Evolutionary conservation across 2,113 vertebrate species (phyloP), one percentile per base, ranked within the genome.

Genomic region (Microcebus tavaratra): DNA sequence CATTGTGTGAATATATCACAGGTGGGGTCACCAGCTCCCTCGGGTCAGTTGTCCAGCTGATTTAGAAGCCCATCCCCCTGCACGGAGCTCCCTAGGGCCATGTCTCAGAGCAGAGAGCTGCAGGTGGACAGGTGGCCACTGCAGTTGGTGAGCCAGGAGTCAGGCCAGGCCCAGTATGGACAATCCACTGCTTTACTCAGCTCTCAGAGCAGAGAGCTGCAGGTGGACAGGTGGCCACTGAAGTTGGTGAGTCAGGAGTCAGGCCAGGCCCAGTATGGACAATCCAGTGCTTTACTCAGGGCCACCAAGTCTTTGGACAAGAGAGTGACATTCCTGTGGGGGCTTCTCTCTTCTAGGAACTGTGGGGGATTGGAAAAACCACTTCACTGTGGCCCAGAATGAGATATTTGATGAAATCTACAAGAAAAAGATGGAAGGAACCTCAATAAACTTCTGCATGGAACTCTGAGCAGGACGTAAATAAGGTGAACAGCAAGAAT

Each of bases 351-450:
- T 72, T 88, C 23, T 91, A 99, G 99, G 99, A 70, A 97, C 96
- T 85, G 99, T 99, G 0, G 99, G 99, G 0, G 99, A 99, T 80
- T 99, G 99, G 99, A 99, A 97, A 97, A 99, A 99, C 89, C 95
- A 99, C 97, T 99, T 99, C 98, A 99, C 99, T 3, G 97, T 99
- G 21, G 98, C 99, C 94, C 99, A 99, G 95, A 98, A 98, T 57
- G 96, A 99, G 97, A 98, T 95, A 96, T 99, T 99, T 98, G 97
- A 99, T 95, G 89, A 98, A 82, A 98, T 98, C 82, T 99, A 99
- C 39, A 97, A 83, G 79, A 95, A 97, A 90, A 98, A 98, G 88
- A 98, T 98, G 98, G 68, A 97, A 88, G 97, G 97, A 48, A 98
- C 79, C 1, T 97, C 98, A 61, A 95, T 98, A 68, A 95, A 94